A percentile compares a stretch with the other conserved stretches of the same genome.
phyloP scores from a whole-genome alignment of 2,888 invertebrate genomes.

The Phyto melanocephala region DNA sequence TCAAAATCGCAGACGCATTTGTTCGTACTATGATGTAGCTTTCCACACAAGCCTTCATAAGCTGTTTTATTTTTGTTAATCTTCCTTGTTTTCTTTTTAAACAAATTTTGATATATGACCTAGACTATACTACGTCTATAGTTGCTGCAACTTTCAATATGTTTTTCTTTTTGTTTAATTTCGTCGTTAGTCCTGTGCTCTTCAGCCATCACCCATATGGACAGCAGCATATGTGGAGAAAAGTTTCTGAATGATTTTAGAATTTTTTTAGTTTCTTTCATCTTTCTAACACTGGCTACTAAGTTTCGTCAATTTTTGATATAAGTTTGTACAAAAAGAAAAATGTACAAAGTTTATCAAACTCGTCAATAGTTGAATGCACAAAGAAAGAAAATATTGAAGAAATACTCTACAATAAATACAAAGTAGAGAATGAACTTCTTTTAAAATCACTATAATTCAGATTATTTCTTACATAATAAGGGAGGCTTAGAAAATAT shows the following conservation, averaged over 20 bases:
- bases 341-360: slow-evolving; percentile 45
- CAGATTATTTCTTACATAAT: too few species aligned
- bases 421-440: neutral
- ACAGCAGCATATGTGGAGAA: slow-evolving; percentile 54
- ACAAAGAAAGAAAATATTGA: neutral
- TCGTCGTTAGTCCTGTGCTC: slow-evolving; percentile 53
- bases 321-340: slow-evolving; percentile 13
- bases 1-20: too few species aligned
- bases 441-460: too few species aligned
- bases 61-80: slow-evolving; percentile 29
- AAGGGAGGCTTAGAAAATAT: too few species aligned
- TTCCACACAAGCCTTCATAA: neutral
- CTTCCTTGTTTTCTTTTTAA: slow-evolving; percentile 26
- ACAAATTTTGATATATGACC: slow-evolving; percentile 61
- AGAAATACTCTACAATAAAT: neutral
- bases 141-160: slow-evolving; percentile 49
- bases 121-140: slow-evolving; percentile 24
- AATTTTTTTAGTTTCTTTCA: neutral
- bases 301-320: slow-evolving; percentile 54
- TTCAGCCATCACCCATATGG: slow-evolving; percentile 35
- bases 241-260: slow-evolving; percentile 52
- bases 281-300: slow-evolving; percentile 29
- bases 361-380: slow-evolving; percentile 34
- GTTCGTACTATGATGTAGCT: neutral
- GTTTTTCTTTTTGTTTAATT: slow-evolving; percentile 30